phyloP scores from a whole-genome alignment of 53 echinoderm and acorn worm genomes.

The Zoroaster sp. region DNA sequence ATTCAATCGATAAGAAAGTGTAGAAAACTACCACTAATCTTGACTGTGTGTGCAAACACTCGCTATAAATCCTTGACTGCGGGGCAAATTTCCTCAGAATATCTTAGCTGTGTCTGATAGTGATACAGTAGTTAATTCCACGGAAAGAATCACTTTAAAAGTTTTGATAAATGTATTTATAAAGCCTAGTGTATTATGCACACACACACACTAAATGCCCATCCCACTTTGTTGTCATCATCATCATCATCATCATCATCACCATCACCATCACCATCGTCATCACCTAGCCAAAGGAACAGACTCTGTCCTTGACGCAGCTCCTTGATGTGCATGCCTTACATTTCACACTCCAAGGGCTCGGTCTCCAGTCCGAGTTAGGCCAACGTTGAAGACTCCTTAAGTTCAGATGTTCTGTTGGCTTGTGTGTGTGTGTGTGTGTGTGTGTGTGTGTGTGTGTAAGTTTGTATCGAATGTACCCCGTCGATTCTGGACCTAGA shows the following conservation, averaged over 20 bases:
- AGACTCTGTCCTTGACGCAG: constrained; percentile 29
- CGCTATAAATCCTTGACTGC: not conserved
- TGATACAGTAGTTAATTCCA: not conserved
- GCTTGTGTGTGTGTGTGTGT: not conserved
- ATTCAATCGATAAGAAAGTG: too few relatives aligned
- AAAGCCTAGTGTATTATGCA: not conserved
- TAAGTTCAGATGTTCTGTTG: not conserved
- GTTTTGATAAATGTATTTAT: not conserved
- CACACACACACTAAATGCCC: constrained; percentile 14
- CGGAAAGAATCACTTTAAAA: not conserved
- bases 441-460: not conserved
- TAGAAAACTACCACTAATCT: too few relatives aligned
- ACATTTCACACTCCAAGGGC: constrained; percentile 53
- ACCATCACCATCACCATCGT: too few relatives aligned
- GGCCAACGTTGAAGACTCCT: not conserved
- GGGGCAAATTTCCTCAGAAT: not conserved
- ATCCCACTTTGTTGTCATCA: constrained; percentile 6
- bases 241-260: not conserved
- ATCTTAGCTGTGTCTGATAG: not conserved
- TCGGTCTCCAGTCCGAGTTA: not conserved
- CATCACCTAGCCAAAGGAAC: not conserved
- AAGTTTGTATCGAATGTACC: not conserved
- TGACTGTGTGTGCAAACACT: not conserved
- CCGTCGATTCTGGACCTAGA: not conserved
- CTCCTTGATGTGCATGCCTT: constrained; percentile 22